A percentile compares a stretch with the other conserved stretches of the same genome.
These are phyloP conservation scores for Phorcus lineatus DNA, from an alignment of 2,888 invertebrate genomes.

Conservation along the genomic window DNA sequence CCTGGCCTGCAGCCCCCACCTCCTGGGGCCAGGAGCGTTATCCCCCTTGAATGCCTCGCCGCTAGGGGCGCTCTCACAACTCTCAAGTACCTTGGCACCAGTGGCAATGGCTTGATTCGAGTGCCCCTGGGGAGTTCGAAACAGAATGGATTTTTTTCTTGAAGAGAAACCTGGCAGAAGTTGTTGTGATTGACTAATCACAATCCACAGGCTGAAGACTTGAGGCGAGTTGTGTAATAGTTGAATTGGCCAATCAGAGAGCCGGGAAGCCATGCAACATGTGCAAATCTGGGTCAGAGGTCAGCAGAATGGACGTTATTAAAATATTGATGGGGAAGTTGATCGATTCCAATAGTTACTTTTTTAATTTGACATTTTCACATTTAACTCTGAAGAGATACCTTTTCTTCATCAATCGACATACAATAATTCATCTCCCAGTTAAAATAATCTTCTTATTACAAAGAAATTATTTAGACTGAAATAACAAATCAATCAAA, in stretches of 20 bases:
- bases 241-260: not conserved
- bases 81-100: conserved; percentile 15
- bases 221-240: not conserved
- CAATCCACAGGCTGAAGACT: not conserved
- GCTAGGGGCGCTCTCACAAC: not conserved
- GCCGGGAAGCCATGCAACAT: not conserved
- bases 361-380: too few relatives aligned
- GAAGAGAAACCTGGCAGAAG: not conserved
- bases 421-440: too few relatives aligned
- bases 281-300: not conserved
- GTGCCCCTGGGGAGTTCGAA: not conserved
- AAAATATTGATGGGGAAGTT: not conserved
- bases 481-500: not conserved
- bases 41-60: not conserved
- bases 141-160: conserved; percentile 1
- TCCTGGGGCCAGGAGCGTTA: not conserved
- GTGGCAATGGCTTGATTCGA: not conserved
- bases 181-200: conserved; percentile 4
- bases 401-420: too few relatives aligned
- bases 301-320: not conserved
- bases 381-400: too few relatives aligned
- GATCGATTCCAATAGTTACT: too few relatives aligned
- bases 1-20: not conserved
- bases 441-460: too few relatives aligned
- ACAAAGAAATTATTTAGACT: too few relatives aligned